Base-by-base conservation (phyloP, 2,888 invertebrate species). In the Cataglyphis albicans region DNA sequence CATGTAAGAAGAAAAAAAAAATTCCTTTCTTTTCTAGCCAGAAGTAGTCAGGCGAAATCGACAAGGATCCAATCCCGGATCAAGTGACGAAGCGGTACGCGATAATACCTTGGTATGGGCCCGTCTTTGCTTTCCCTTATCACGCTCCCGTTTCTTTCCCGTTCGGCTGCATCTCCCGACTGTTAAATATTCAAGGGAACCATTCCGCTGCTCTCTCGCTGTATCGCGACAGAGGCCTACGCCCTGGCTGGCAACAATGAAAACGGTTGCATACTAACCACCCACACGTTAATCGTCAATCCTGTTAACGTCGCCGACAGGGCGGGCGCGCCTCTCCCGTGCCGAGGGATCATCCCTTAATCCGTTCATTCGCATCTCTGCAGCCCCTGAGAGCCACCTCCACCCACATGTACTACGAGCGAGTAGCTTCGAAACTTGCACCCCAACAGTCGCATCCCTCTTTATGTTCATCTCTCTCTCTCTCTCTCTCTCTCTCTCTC, bases 291-390 rank as follows among this genome's bases (percentile, higher is more conserved):
- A 90, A 89, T 89, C 89, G 89, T 86, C 87, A 89, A 89, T 89
- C 89, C 89, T 90, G 89, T 89, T 94, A 94, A 93, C 92, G 87
- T 88, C 90, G 92, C 91, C 92, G 92, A 91, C 92, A 90, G 93
- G 91, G 92, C 92, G 90, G 91, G 88, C 91, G 88, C 91, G 90
- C 90, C 92, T 83, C 87, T 85, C 90, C 89, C 91, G 90, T 89
- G 88, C 92, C 90, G 91, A 92, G 93, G 93, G 94, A 93, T 94
- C 94, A 94, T 94, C 94, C 94, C 93, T 94, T 94, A 94, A 94
- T 94, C 94, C 93, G 93, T 93, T 94, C 94, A 94, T 94, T 93
- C 94, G 93, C 94, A 91, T 93, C 93, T 92, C 92, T 91, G 92
- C 91, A 89, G 91, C 86, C 86, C 84, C 82, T 65, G 82, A 85